These are phyloP conservation scores for Cosmorhoe ocellata DNA, from an alignment of 2,888 invertebrate species.

Conservation along the genomic window DNA sequence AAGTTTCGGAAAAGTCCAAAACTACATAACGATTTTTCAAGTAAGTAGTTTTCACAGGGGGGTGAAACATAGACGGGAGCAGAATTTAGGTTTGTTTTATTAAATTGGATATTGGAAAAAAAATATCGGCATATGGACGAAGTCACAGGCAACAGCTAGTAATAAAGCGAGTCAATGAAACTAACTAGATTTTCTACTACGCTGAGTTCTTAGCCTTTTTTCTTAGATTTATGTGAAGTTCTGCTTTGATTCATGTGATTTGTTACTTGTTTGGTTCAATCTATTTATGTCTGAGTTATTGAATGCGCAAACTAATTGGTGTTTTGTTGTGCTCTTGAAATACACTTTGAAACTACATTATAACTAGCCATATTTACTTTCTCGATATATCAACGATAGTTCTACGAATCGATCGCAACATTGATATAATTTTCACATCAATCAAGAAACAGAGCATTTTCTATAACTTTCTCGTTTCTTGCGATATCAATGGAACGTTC, in stretches of 20 bases:
- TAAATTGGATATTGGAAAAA: too few relatives aligned
- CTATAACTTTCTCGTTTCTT: conserved; percentile 37
- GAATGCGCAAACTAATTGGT: background rate
- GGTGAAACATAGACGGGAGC: too few relatives aligned
- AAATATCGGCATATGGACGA: too few relatives aligned
- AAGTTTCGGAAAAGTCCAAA: too few relatives aligned
- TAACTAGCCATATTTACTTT: conserved; percentile 6
- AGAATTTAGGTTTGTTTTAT: too few relatives aligned
- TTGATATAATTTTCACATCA: conserved; percentile 24
- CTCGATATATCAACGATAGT: background rate
- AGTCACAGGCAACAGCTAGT: too few relatives aligned
- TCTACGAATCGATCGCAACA: conserved; percentile 11
- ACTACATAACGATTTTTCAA: too few relatives aligned
- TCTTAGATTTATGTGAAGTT: conserved; percentile 17
- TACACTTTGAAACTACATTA: too few relatives aligned
- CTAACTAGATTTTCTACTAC: conserved; percentile 30
- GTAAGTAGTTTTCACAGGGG: too few relatives aligned
- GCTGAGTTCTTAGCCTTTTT: conserved; percentile 18
- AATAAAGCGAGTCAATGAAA: conserved; percentile 22
- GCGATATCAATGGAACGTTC: conserved; percentile 43
- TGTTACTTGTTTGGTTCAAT: conserved; percentile 2
- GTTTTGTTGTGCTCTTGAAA: background rate
- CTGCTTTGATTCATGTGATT: conserved; percentile 10
- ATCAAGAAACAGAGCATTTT: conserved; percentile 18
- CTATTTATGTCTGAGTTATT: background rate